Conservation (phyloP, 2,888 invertebrate species). For the Orchestes rusci region DNA sequence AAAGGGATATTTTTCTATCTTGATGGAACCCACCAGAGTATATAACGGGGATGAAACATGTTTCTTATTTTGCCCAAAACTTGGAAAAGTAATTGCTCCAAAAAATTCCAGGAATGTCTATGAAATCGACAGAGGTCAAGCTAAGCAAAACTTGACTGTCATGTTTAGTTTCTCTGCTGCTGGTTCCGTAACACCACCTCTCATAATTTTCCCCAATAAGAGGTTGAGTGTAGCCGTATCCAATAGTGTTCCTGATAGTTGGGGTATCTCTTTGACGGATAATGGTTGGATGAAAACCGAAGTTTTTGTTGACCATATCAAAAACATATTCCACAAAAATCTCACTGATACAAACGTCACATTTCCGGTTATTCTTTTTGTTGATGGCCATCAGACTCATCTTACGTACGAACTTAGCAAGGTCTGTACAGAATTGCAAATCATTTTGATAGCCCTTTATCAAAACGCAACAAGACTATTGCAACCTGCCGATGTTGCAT, state of each 20-base stretch:
- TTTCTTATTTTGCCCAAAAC: constrained; percentile 23
- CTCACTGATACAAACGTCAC: neutral
- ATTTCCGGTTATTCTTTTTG: neutral
- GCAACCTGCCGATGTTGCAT: constrained; percentile 28
- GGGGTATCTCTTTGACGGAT: constrained; percentile 17
- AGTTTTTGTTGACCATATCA: neutral
- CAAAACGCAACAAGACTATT: constrained; percentile 4
- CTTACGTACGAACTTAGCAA: neutral
- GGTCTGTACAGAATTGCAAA: constrained; percentile 3
- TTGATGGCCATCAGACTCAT: constrained; percentile 2
- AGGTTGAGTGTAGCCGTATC: constrained; percentile 4
- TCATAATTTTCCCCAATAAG: constrained; percentile 19
- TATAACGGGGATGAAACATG: constrained; percentile 27
- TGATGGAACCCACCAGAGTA: constrained; percentile 25
- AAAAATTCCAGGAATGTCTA: constrained; percentile 24
- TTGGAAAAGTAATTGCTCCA: constrained; percentile 22
- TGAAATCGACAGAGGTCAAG: constrained; percentile 16
- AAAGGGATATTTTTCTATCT: constrained; percentile 10
- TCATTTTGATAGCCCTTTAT: neutral
- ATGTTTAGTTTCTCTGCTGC: constrained; percentile 23
- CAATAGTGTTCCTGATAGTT: constrained; percentile 10
- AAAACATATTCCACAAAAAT: neutral
- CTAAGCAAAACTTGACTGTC: constrained; percentile 22
- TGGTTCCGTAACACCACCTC: constrained; percentile 13
- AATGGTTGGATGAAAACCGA: constrained; percentile 16